A percentile compares a stretch with the other conserved stretches of the same genome.
Conservation (phyloP, 2,797 vertebrate genomes). For the Tarsius wallacei region DNA sequence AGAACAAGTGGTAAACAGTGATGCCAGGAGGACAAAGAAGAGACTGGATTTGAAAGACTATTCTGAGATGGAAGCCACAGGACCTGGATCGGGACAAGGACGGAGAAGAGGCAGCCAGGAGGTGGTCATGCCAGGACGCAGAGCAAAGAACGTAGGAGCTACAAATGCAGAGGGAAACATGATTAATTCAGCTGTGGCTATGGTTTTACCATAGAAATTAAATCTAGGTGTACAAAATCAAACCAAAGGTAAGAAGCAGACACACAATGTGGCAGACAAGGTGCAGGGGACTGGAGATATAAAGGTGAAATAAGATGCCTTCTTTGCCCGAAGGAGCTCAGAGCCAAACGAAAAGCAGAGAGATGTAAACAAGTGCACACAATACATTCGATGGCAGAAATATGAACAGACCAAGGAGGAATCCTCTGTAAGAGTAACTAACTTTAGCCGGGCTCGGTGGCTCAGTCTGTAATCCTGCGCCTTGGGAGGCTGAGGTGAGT, state of each 20-base stretch:
- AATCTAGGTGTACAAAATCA: not conserved
- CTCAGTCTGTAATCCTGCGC: too few species aligned
- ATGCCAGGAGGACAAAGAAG: not conserved
- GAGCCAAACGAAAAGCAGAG: conserved; percentile 16
- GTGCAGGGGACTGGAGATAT: not conserved
- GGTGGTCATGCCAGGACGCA: not conserved
- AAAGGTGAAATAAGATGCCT: not conserved
- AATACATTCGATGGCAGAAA: not conserved
- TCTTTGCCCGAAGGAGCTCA: conserved; percentile 3
- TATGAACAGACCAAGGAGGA: not conserved
- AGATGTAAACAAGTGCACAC: not conserved
- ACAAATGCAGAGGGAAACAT: rapidly evolving
- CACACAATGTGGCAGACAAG: not conserved
- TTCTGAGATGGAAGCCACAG: not conserved
- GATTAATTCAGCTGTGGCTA: too few species aligned
- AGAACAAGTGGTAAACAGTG: not conserved
- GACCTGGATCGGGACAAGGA: not conserved
- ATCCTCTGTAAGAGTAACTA: not conserved
- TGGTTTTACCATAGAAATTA: not conserved
- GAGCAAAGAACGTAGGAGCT: rapidly evolving
- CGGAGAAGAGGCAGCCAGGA: not conserved
- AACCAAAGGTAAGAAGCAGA: not conserved
- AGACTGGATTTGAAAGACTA: not conserved
- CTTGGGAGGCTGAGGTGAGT: too few species aligned
- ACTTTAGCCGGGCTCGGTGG: too few species aligned